These are phyloP conservation scores for Aquatica leii DNA, from an alignment of 2,888 invertebrate species.

Conservation along the genomic window DNA sequence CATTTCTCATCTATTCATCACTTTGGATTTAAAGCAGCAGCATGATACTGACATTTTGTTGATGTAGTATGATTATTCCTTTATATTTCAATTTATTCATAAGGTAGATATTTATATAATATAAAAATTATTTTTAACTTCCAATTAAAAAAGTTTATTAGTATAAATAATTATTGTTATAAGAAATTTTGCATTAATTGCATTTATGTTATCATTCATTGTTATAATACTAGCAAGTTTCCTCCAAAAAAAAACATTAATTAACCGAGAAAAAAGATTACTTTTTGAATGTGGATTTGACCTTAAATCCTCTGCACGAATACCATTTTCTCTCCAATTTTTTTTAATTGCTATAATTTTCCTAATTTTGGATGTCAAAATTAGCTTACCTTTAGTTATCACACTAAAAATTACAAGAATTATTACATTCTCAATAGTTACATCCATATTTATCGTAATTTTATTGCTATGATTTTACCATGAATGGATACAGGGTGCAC, in stretches of 20 bases:
- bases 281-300: conserved; percentile 74
- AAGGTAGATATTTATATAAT: conserved; percentile 74
- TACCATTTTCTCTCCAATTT: conserved; percentile 70
- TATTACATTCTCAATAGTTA: conserved; percentile 48
- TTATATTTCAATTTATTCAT: conserved; percentile 74
- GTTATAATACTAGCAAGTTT: too few species aligned
- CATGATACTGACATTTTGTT: conserved; percentile 76
- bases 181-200: conserved; percentile 35
- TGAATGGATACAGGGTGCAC: conserved; percentile 69
- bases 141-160: conserved; percentile 71
- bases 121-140: conserved; percentile 76
- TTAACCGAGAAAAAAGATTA: conserved; percentile 70
- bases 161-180: conserved; percentile 46
- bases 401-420: conserved; percentile 54
- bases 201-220: conserved; percentile 13
- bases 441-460: conserved; percentile 62
- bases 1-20: conserved; percentile 67
- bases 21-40: conserved; percentile 72
- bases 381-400: conserved; percentile 68
- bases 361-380: conserved; percentile 78
- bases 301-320: conserved; percentile 61
- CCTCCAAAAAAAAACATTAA: conserved; percentile 59
- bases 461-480: conserved; percentile 64
- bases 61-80: conserved; percentile 70
- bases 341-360: conserved; percentile 74